Conservation (phyloP, 53 echinoderm and acorn worm genomes). For the Holothuria leucospilota region DNA sequence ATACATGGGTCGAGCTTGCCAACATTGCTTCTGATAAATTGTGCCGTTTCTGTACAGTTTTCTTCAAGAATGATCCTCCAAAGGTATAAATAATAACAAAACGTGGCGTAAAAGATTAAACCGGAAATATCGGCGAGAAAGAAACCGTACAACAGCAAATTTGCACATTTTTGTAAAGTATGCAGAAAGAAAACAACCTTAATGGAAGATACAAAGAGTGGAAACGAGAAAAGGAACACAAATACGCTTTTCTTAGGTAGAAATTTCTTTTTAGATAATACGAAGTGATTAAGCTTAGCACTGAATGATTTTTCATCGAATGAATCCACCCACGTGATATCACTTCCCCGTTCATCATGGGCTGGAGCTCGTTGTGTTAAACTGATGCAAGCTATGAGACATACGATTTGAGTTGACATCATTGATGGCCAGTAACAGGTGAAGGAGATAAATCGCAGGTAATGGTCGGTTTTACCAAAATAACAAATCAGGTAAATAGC, state of each 20-base stretch:
- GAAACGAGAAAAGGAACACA: too few species aligned
- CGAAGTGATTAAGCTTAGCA: too few species aligned
- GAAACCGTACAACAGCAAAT: background rate
- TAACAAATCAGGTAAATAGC: background rate
- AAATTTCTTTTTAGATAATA: too few species aligned
- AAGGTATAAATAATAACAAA: slow-evolving; percentile 19
- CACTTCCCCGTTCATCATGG: too few species aligned
- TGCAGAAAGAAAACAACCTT: slow-evolving; percentile 1
- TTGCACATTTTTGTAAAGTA: background rate
- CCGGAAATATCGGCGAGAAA: background rate
- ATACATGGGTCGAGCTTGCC: slow-evolving; percentile 7
- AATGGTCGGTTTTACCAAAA: background rate
- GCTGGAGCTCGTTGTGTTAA: background rate
- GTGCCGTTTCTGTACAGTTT: background rate
- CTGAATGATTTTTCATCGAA: too few species aligned
- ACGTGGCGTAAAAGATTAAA: background rate
- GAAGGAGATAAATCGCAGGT: background rate
- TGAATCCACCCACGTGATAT: too few species aligned
- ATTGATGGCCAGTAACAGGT: background rate
- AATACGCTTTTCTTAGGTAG: too few species aligned
- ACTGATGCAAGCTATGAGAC: background rate
- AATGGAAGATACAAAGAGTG: too few species aligned
- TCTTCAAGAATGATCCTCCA: background rate
- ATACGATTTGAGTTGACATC: background rate
- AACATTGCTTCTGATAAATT: background rate